Conservation (phyloP, 2,797 vertebrate species). For the Picus viridis region DNA sequence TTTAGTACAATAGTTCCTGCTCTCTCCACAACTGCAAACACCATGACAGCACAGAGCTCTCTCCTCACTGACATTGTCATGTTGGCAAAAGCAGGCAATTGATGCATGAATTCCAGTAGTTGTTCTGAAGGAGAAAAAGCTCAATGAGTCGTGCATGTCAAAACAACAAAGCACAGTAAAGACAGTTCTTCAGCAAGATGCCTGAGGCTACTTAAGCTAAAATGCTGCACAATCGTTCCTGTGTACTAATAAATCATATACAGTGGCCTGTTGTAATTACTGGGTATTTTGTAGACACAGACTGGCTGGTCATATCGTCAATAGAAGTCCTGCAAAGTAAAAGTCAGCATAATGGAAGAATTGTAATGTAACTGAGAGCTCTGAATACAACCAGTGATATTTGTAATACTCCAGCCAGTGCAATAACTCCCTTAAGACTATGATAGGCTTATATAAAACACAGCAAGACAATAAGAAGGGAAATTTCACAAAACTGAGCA, state of each 20-base stretch:
- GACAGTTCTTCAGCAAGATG: conserved; percentile 48
- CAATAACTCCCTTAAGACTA: not conserved
- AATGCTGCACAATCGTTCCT: conserved; percentile 46
- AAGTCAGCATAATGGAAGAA: conserved; percentile 49
- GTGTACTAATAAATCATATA: conserved; percentile 53
- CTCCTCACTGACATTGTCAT: conserved; percentile 99
- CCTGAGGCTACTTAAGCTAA: conserved; percentile 31
- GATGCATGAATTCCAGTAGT: conserved; percentile 99
- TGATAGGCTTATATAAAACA: not conserved
- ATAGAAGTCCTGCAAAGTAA: conserved; percentile 13
- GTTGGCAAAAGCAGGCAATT: conserved; percentile 98
- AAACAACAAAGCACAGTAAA: conserved; percentile 46
- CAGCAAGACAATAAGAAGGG: not conserved
- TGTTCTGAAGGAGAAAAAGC: conserved; percentile 86
- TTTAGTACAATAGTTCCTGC: conserved; percentile 97
- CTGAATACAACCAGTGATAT: not conserved
- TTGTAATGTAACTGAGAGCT: conserved; percentile 3
- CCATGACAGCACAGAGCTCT: conserved; percentile 98
- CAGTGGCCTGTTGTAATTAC: conserved; percentile 58
- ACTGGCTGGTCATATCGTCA: conserved; percentile 12
- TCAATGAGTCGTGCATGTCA: conserved; percentile 33
- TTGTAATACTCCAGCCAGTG: not conserved
- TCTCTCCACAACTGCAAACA: conserved; percentile 97
- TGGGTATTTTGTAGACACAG: conserved; percentile 27
- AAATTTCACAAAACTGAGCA: not conserved